Evolutionary conservation across 2,888 invertebrate species (phyloP), one percentile per base, ranked within the genome.

Genomic region (Diarsia brunnea): DNA sequence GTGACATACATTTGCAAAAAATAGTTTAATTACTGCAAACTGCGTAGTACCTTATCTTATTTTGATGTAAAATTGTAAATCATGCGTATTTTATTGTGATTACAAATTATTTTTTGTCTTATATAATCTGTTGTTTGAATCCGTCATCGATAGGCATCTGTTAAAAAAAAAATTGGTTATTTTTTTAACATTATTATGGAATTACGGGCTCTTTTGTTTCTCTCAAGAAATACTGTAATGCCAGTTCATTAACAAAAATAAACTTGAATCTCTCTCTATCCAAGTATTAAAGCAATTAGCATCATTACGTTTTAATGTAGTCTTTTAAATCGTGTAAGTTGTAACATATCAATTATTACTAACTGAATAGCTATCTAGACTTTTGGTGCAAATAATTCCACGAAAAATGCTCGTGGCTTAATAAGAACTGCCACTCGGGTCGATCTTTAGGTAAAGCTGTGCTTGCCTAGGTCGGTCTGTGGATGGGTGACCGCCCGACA

Each of bases 41-140:
- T 87, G 86, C 88, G 86, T 73, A 86, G 61, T 80, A 61, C 21
- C 10, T 71, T 82, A 86, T 86, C 85, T 63, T 19, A n/a, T 47
- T 53, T 63, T 64, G 64, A 70, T 61, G 67, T 55, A 69, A 75
- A 74, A 61, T 68, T 61, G 67, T 55, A 69, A 76, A 74, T 68
- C 45, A 74, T 63, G 64, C 73, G 76, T 53, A 73, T 4, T 64
- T 76, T 64, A n/a, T 72, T 69, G 19, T 47, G 69, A 81, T 79
- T 69, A 14, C 8, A 24, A 19, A 27, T 51, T 38, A 61, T 58
- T 49, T 78, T 73, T n/a, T 61, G 11, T 55, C 24, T 69, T 80
- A 75, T 16, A 38, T 80, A 64, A 80, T 84, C 69, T 53, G 12
- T 66, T 49, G 38, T 67, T 51, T 0, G 21, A 47, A 64, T 73